These are phyloP conservation scores for Parotia lawesii DNA, from an alignment of 2,113 vertebrate species.

Conservation along the genomic window DNA sequence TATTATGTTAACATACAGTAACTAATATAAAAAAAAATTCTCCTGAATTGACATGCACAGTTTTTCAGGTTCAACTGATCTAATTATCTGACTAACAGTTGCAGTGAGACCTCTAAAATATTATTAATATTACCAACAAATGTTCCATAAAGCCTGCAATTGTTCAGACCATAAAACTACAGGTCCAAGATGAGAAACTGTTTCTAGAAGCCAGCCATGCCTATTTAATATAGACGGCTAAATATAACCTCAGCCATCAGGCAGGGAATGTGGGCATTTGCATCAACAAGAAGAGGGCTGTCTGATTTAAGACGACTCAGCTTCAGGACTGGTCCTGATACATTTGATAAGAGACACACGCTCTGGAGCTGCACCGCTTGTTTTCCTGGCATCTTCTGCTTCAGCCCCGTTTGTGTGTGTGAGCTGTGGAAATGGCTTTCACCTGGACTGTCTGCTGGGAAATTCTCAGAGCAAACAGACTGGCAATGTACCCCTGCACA, in stretches of 20 bases:
- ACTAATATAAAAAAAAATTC: conserved; percentile 55
- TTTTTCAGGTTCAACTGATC: conserved; percentile 53
- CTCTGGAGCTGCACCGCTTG: neutral
- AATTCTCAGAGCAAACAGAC: neutral
- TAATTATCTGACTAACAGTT: conserved; percentile 64
- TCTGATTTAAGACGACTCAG: conserved; percentile 33
- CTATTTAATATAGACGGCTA: conserved; percentile 57
- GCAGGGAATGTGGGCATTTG: conserved; percentile 60
- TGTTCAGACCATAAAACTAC: conserved; percentile 58
- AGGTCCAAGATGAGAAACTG: conserved; percentile 49
- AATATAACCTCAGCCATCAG: conserved; percentile 63
- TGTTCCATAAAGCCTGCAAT: conserved; percentile 38
- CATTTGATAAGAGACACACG: neutral
- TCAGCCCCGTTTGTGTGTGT: neutral
- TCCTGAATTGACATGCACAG: conserved; percentile 44
- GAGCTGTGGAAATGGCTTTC: neutral
- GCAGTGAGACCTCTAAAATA: conserved; percentile 54
- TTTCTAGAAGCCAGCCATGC: conserved; percentile 50
- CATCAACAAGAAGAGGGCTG: conserved; percentile 53
- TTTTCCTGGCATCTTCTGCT: neutral
- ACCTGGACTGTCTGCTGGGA: neutral
- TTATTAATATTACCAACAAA: conserved; percentile 58
- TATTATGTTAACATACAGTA: conserved; percentile 39
- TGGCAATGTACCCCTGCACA: neutral
- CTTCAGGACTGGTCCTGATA: conserved; percentile 41